A percentile compares a stretch with the other conserved stretches of the same genome.
These are phyloP conservation scores for Alloplasta piceator DNA, from an alignment of 2,888 invertebrate species.

Conservation along the genomic window DNA sequence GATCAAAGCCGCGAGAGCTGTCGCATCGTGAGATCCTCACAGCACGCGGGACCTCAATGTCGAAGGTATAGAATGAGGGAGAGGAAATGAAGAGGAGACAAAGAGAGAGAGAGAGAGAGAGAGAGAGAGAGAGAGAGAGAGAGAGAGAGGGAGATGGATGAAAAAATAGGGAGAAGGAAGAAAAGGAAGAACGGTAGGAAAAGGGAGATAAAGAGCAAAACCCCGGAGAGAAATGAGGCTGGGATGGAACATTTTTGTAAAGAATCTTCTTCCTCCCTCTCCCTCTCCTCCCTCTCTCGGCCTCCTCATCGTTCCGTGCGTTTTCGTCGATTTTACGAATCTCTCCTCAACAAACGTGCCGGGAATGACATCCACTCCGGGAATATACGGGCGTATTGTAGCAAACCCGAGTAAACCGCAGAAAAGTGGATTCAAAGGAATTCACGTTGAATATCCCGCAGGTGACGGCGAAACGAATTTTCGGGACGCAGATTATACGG, in stretches of 20 bases:
- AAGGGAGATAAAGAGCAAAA: conserved; percentile 67
- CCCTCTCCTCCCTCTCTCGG: background rate
- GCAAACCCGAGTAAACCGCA: background rate
- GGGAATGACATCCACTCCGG: conserved; percentile 73
- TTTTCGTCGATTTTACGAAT: conserved; percentile 79
- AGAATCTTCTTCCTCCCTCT: conserved; percentile 38
- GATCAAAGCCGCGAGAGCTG: conserved; percentile 66
- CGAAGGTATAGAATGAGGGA: conserved; percentile 45
- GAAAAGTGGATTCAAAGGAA: too few species aligned
- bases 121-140: conserved; percentile 20
- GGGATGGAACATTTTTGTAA: conserved; percentile 73
- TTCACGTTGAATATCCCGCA: too few species aligned
- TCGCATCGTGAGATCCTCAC: conserved; percentile 73
- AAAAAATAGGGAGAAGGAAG: background rate
- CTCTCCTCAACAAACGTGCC: conserved; percentile 76
- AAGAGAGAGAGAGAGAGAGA: conserved; percentile 33
- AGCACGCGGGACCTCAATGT: conserved; percentile 52
- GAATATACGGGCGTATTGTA: conserved; percentile 46
- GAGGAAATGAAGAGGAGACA: conserved; percentile 38
- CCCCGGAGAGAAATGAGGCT: conserved; percentile 66
- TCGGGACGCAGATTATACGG: too few species aligned
- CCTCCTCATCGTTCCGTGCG: conserved; percentile 54
- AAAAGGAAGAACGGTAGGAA: conserved; percentile 58
- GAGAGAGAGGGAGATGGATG: conserved; percentile 29
- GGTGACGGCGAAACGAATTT: too few species aligned